Base-by-base conservation (phyloP, 2,888 invertebrate genomes). In the Apodemia mormo region DNA sequence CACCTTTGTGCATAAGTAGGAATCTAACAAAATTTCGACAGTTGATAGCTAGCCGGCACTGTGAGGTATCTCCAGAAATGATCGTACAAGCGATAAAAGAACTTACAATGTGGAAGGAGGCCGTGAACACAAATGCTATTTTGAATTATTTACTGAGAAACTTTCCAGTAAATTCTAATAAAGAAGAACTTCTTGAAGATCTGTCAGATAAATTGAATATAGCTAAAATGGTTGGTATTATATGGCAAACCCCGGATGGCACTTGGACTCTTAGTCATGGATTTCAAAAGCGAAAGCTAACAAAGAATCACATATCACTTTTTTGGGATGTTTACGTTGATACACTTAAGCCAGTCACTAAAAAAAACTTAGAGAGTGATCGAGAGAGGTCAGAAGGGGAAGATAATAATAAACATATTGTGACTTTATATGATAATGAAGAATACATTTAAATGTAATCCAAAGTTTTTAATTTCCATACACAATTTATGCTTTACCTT, bases 121-220 rank as follows among this genome's bases (percentile, higher is more conserved):
- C 37, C 14, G 64, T 64, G 2, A n/a, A 64, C 7, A 64, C n/a
- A 33, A 37, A 64, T 37, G 33, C 64, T 1, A 64, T 64, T 64
- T 33, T 64, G 7, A 64, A 64, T 64, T 8, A 37, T n/a, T 64
- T 64, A 37, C 1, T 64, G 2, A 37, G 64, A 64, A 64, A 1
- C 12, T 64, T 14, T 33, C 64, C 64, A 37, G 64, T 64, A 1
- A 64, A n/a, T 37, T n/a, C 37, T 14, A 64, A 64, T 33, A 64
- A 37, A 64, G 64, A 64, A 8, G n/a, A 64, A 2, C 64, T 64
- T 37, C 37, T 64, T 64, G n/a, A 64, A 37, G 64, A 64, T 64
- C 64, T 64, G n/a, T n/a, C 12, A 37, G 64, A 64, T 4, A 64
- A 64, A 64, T n/a, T 64, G 33, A 64, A 37, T 14, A 64, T 64